These are phyloP conservation scores for Paramuricea clavata DNA, from an alignment of 92 coral and sea anemone genomes.

Conservation along the genomic window DNA sequence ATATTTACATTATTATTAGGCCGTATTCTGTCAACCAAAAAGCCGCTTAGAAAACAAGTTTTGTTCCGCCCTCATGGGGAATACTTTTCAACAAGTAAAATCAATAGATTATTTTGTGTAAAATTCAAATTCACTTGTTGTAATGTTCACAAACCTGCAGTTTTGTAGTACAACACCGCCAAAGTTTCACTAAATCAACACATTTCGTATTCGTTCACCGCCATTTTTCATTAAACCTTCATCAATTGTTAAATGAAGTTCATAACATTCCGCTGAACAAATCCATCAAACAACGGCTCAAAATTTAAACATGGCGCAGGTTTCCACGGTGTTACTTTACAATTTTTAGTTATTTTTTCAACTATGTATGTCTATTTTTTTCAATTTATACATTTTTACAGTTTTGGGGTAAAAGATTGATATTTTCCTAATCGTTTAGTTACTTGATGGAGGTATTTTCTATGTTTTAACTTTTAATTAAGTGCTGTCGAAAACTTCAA, in stretches of 20 bases:
- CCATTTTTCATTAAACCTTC: conserved; percentile 2
- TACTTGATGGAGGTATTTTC: not conserved
- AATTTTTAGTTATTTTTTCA: not conserved
- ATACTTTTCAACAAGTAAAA: not conserved
- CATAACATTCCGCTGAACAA: not conserved
- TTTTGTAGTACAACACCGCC: conserved; percentile 5
- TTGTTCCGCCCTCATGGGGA: conserved; percentile 4
- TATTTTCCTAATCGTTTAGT: not conserved
- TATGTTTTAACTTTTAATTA: not conserved
- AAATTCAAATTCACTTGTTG: conserved; percentile 13
- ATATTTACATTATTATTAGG: not conserved
- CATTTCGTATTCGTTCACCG: not conserved
- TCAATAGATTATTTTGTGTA: not conserved
- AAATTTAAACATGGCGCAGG: conserved; percentile 19
- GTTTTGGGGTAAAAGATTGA: not conserved
- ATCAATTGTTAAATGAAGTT: not conserved
- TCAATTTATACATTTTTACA: not conserved
- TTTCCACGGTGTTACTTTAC: not conserved
- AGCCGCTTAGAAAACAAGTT: not conserved
- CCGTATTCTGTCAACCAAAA: conserved; percentile 4
- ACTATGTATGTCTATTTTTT: not conserved
- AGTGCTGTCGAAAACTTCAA: too few species aligned
- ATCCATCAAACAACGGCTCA: not conserved
- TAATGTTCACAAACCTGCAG: not conserved
- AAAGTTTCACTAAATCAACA: not conserved